Percentiles rank a stretch among this genome's conserved stretches.
Evolutionary conservation across 2,113 vertebrate genomes (phyloP).

Genomic region (Parus major): DNA sequence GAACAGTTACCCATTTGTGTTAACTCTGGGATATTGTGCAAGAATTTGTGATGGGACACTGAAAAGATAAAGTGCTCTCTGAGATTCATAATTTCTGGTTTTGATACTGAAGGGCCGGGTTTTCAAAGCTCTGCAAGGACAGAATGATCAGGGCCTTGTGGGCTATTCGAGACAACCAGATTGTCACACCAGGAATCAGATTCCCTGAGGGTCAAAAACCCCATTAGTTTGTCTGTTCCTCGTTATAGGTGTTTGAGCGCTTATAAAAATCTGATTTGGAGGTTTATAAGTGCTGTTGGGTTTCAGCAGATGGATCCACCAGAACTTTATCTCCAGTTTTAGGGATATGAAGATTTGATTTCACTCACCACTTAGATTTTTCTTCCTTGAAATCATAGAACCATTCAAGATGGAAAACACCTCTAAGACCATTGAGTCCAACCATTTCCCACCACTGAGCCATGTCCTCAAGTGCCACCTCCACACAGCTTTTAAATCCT

Average conservation of each 20-base stretch:
- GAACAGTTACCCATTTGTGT: slow-evolving; percentile 64
- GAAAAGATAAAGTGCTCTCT: neutral
- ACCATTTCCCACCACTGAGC: fast-evolving
- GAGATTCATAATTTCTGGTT: neutral
- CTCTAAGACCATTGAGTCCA: neutral
- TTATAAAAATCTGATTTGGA: neutral
- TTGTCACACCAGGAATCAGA: neutral
- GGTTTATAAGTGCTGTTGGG: neutral
- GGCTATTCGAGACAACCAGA: neutral
- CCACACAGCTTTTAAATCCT: neutral
- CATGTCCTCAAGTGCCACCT: neutral
- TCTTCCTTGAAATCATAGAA: neutral
- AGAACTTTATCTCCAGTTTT: neutral
- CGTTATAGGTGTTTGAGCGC: neutral
- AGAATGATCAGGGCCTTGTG: fast-evolving
- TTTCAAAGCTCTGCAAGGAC: neutral
- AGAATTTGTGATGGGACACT: slow-evolving; percentile 48
- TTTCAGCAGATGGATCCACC: neutral
- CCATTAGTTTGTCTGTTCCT: neutral
- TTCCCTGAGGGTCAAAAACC: neutral
- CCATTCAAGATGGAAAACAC: neutral
- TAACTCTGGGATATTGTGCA: slow-evolving; percentile 57
- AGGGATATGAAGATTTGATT: neutral
- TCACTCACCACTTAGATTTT: neutral
- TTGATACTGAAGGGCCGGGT: fast-evolving